Conservation (phyloP, 2,113 vertebrate species). For the Pelvicachromis taeniatus region DNA sequence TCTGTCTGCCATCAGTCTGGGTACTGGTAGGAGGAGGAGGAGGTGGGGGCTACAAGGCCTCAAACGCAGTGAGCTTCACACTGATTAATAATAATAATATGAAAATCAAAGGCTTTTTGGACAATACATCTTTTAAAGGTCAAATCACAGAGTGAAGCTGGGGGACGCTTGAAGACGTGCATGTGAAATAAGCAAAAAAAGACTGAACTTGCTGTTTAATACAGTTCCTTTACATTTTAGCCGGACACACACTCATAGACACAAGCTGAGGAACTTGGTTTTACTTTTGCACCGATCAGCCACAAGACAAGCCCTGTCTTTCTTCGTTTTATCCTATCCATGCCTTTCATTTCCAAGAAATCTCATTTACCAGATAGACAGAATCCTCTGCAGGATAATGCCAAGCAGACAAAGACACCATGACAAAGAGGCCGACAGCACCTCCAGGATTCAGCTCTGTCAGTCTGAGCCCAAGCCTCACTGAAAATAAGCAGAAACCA, state of each 20-base stretch:
- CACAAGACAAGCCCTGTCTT: conserved; percentile 31
- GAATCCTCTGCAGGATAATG: conserved; percentile 49
- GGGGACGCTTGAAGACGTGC: conserved; percentile 28
- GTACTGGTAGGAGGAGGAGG: neutral
- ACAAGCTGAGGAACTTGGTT: conserved; percentile 27
- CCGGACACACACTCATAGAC: neutral
- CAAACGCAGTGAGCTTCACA: conserved; percentile 6
- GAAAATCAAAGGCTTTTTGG: conserved; percentile 46
- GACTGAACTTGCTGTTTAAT: conserved; percentile 24
- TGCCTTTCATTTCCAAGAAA: conserved; percentile 43
- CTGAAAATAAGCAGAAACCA: neutral
- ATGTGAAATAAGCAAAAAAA: conserved; percentile 5
- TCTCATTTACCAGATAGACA: conserved; percentile 53
- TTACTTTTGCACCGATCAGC: conserved; percentile 49
- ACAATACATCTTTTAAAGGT: conserved; percentile 55
- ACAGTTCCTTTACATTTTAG: conserved; percentile 29
- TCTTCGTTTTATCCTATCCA: conserved; percentile 12
- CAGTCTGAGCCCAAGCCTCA: neutral
- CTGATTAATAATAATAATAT: conserved; percentile 40
- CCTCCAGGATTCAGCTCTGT: conserved; percentile 19
- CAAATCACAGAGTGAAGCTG: conserved; percentile 29
- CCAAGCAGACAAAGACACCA: conserved; percentile 34
- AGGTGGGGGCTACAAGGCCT: neutral
- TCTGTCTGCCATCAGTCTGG: conserved; percentile 33
- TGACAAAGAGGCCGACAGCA: conserved; percentile 16